Base-by-base conservation (phyloP, 1,140 invertebrate species). In the Drosophila miranda region DNA sequence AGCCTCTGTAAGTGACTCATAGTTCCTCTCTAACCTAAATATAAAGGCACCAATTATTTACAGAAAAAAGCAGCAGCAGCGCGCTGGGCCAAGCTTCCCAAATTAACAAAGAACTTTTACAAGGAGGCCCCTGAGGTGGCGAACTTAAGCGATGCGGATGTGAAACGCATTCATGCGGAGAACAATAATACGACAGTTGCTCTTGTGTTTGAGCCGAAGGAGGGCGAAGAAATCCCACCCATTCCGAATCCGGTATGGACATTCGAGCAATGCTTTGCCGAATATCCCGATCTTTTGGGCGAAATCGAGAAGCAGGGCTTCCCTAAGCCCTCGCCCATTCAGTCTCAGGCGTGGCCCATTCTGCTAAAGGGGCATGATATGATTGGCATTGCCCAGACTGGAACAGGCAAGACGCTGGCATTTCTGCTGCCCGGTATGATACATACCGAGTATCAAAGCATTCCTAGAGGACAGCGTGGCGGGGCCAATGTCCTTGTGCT, bases 321-420 rank as follows among this genome's bases (percentile, higher is more conserved):
- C 91, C 90, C 92, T 54, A 92, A 93, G 63, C 98, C 98, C 2
- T 97, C 97, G 11, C 98, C 98, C 2, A 99, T 99, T 89, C 98
- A 97, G 81, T 93, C 93, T 69, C 97, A 98, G 91, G 95, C 96
- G 0, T 98, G 97, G 97, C 97, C 97, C 13, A 92, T 98, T 68
- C 91, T 98, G 0, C 87, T 98, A 6, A 94, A 94, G 78, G 97
- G 97, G 0, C 93, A 95, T 80, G 97, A 98, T 91, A 91, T 98
- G 77, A 98, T 98, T 91, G 97, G 97, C 13, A 98, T 99, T 64
- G 97, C 98, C 0, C 97, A 98, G 92, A 97, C 96, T 26, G 96
- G 96, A 60, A 98, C 97, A 30, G 97, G 97, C 74, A 96, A 95
- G 92, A 99, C 98, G 0, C 91, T 98, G 41, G 97, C 97, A 0